Evolutionary conservation across 2,113 vertebrate species (phyloP).

Genomic region (Lepisosteus osseus): DNA sequence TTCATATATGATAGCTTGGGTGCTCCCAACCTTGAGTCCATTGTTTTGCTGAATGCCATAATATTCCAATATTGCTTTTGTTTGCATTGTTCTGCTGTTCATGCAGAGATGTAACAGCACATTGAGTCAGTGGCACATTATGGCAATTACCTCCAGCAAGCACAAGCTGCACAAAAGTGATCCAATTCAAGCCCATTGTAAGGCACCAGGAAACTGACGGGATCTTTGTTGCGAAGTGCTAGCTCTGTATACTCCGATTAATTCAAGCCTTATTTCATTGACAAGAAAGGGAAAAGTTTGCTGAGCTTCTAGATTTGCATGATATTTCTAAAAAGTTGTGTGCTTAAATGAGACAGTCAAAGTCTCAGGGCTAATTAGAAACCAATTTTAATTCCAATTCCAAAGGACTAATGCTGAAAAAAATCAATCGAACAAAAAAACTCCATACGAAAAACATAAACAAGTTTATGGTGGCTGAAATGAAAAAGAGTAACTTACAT

Average conservation of each 20-base stretch:
- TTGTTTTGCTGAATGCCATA: conserved; percentile 34
- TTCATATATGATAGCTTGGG: conserved; percentile 13
- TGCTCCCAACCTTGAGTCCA: background rate
- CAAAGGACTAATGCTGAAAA: too few relatives aligned
- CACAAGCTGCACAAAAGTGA: conserved; percentile 30
- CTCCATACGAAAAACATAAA: too few relatives aligned
- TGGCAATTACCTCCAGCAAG: conserved; percentile 37
- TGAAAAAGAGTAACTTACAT: too few relatives aligned
- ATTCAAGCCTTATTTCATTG: conserved; percentile 40
- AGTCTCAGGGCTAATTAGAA: conserved; percentile 63
- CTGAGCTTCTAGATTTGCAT: conserved; percentile 43
- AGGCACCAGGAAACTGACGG: conserved; percentile 39
- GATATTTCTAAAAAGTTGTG: conserved; percentile 46
- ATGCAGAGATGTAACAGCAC: conserved; percentile 38
- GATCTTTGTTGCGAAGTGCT: conserved; percentile 35
- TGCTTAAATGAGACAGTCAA: conserved; percentile 35
- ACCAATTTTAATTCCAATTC: conserved; percentile 48
- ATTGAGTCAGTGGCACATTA: conserved; percentile 42
- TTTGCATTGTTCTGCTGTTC: conserved; percentile 41
- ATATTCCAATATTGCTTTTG: conserved; percentile 41
- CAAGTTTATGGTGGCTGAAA: too few relatives aligned
- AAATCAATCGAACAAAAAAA: too few relatives aligned
- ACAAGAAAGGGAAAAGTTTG: conserved; percentile 15
- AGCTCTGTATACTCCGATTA: conserved; percentile 48
- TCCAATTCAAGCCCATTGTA: conserved; percentile 37